Percentiles rank a stretch among this genome's conserved stretches.
Evolutionary conservation across 2,888 invertebrate species (phyloP).

Genomic region (Drosophila colorata): DNA sequence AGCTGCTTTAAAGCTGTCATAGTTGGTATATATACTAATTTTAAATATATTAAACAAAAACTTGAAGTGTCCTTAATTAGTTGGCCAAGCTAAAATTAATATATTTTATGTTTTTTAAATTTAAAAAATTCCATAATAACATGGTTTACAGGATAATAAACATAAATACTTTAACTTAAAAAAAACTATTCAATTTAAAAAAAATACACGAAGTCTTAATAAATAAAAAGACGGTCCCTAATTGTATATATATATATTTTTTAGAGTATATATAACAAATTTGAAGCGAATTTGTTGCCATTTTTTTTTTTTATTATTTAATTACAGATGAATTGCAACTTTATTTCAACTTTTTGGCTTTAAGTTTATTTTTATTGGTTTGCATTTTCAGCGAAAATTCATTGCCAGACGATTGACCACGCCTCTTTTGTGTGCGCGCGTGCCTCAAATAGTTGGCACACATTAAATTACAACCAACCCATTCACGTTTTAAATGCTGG

Average conservation of each 20-base stretch:
- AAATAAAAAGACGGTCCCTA: too few relatives aligned
- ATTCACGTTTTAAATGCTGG: slow-evolving; percentile 67
- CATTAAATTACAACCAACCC: slow-evolving; percentile 64
- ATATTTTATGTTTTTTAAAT: too few relatives aligned
- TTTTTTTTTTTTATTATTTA: too few relatives aligned
- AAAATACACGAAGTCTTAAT: too few relatives aligned
- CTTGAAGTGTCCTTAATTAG: too few relatives aligned
- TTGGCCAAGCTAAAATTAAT: too few relatives aligned
- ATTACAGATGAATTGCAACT: neutral
- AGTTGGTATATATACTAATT: slow-evolving; percentile 2
- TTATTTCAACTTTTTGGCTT: slow-evolving; percentile 1
- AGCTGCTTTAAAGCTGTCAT: slow-evolving; percentile 22
- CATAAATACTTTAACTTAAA: too few relatives aligned
- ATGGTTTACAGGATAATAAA: too few relatives aligned
- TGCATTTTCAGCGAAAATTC: slow-evolving; percentile 16
- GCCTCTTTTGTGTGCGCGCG: slow-evolving; percentile 32
- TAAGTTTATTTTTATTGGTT: slow-evolving; percentile 5
- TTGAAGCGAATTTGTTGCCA: neutral
- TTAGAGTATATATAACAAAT: neutral
- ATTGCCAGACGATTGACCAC: slow-evolving; percentile 35
- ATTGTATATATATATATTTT: too few relatives aligned
- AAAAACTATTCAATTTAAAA: too few relatives aligned
- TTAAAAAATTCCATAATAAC: too few relatives aligned
- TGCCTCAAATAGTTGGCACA: slow-evolving; percentile 61
- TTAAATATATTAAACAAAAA: too few relatives aligned